A percentile compares a stretch with the other conserved stretches of the same genome.
Evolutionary conservation across 2,797 vertebrate genomes (phyloP).

Genomic region (Ispidina lecontei): DNA sequence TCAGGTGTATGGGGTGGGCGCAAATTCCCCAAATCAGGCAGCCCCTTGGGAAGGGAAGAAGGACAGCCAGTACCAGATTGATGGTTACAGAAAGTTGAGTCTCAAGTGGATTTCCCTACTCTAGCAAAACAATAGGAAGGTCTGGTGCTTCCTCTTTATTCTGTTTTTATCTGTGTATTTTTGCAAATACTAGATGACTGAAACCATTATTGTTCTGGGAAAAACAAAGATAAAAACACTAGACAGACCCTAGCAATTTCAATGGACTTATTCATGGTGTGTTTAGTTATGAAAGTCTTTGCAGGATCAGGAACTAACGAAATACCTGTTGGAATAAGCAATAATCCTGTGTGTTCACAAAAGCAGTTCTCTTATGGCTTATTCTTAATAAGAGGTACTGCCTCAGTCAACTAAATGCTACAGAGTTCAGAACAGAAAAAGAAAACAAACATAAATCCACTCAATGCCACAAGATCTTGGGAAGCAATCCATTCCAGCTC

Average conservation of each 20-base stretch:
- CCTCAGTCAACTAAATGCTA: not conserved
- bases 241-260: conserved; percentile 16
- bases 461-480: not conserved
- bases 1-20: not conserved
- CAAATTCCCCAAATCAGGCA: rapidly evolving
- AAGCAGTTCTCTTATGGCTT: not conserved
- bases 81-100: conserved; percentile 2
- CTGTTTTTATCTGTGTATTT: conserved; percentile 45
- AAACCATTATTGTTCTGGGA: conserved; percentile 30
- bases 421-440: not conserved
- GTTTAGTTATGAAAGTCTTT: conserved; percentile 14
- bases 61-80: not conserved
- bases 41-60: not conserved
- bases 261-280: not conserved
- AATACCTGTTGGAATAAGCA: conserved; percentile 22
- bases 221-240: conserved; percentile 25
- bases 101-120: conserved; percentile 4
- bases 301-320: not conserved
- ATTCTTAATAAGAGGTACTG: not conserved
- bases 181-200: conserved; percentile 32
- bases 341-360: not conserved
- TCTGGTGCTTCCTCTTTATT: conserved; percentile 34
- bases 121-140: conserved; percentile 1
- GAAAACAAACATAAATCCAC: not conserved
- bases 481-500: not conserved